Conservation (phyloP, 2,113 vertebrate genomes). For the Rhinichthys klamathensis region DNA sequence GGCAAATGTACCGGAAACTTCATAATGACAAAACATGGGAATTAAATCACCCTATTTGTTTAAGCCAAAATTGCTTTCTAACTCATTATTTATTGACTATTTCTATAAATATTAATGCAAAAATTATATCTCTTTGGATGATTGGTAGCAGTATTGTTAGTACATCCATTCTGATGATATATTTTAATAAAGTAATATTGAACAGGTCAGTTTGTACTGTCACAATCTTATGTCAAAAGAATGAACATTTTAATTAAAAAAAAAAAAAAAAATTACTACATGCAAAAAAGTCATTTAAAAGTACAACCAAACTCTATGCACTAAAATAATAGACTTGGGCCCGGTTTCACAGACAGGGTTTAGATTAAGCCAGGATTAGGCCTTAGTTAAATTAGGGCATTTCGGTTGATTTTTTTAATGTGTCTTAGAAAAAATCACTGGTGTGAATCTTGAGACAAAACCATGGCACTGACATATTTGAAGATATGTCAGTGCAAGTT, state of each 20-base stretch:
- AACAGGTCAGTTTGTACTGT: slow-evolving; percentile 28
- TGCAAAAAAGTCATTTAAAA: not conserved
- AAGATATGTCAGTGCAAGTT: no score
- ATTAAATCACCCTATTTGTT: slow-evolving; percentile 62
- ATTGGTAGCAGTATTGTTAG: slow-evolving; percentile 48
- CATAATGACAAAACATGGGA: slow-evolving; percentile 61
- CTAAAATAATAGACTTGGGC: not conserved
- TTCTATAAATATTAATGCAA: slow-evolving; percentile 74
- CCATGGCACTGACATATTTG: no score
- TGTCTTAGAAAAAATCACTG: no score
- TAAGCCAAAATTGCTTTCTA: slow-evolving; percentile 54
- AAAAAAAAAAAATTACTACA: slow-evolving; percentile 34
- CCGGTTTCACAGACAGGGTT: no score
- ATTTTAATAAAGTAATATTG: slow-evolving; percentile 32
- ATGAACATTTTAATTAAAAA: slow-evolving; percentile 36
- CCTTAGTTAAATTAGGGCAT: no score
- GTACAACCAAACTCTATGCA: not conserved
- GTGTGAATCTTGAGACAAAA: no score
- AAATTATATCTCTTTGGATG: slow-evolving; percentile 63
- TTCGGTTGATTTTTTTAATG: no score
- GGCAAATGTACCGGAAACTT: slow-evolving; percentile 57
- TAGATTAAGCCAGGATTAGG: no score
- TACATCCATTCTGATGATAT: slow-evolving; percentile 45
- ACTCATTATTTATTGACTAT: slow-evolving; percentile 74
- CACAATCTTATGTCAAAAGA: slow-evolving; percentile 1